Evolutionary conservation across 2,113 vertebrate species (phyloP).

Genomic region (Upupa epops): DNA sequence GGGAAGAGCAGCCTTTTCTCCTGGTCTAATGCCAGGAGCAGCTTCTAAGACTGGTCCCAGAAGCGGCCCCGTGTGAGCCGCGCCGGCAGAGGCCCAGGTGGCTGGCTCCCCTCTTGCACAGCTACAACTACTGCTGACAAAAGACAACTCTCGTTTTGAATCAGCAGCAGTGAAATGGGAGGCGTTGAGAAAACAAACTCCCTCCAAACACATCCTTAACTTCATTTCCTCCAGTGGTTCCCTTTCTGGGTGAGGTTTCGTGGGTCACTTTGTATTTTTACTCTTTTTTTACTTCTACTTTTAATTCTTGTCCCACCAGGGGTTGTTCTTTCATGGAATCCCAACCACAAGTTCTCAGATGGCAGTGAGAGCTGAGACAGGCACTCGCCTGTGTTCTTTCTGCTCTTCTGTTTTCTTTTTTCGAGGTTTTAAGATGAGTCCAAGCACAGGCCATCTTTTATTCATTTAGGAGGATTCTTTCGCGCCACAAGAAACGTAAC

Average conservation of each 20-base stretch:
- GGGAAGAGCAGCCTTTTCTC: neutral
- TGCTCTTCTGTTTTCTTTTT: neutral
- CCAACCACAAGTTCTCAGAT: neutral
- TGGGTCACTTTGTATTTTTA: conserved; percentile 14
- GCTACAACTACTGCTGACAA: neutral
- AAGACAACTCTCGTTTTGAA: neutral
- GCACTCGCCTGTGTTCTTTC: neutral
- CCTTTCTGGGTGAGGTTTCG: conserved; percentile 36
- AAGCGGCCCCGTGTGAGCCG: rapidly evolving
- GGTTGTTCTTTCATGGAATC: conserved; percentile 48
- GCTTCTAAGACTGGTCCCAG: neutral
- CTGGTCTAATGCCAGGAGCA: neutral
- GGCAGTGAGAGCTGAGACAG: neutral
- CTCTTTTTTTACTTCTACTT: conserved; percentile 7
- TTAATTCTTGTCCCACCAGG: conserved; percentile 61
- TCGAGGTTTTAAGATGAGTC: neutral
- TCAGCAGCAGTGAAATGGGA: conserved; percentile 31
- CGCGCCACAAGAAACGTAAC: conserved; percentile 21
- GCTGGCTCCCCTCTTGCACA: neutral
- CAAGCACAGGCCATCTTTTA: conserved; percentile 36
- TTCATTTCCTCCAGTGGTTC: conserved; percentile 56
- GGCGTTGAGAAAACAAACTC: conserved; percentile 62
- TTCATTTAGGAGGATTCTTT: conserved; percentile 43
- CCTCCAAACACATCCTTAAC: conserved; percentile 28
- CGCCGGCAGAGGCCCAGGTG: rapidly evolving